These are phyloP conservation scores for Rhinoptilus africanus DNA, from an alignment of 2,113 vertebrate genomes.

Conservation along the genomic window DNA sequence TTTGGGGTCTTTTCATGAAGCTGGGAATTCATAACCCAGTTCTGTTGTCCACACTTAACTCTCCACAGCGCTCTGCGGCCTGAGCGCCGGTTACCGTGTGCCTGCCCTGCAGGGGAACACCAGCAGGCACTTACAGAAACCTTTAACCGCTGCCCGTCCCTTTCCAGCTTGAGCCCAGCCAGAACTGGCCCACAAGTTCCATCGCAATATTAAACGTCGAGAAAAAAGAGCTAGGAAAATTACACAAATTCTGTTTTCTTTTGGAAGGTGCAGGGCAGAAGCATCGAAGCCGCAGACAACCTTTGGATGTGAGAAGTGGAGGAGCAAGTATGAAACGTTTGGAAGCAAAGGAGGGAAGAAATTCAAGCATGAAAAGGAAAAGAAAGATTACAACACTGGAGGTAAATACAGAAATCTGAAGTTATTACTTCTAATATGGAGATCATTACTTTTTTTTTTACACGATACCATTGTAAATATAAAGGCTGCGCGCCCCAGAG, in stretches of 20 bases:
- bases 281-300: background rate
- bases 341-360: background rate
- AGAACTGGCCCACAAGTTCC: background rate
- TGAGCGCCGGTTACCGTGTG: background rate
- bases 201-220: too few species aligned
- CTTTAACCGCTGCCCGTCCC: background rate
- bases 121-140: background rate
- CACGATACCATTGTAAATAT: fast-evolving
- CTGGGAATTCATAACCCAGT: background rate
- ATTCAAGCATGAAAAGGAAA: background rate
- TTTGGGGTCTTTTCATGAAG: background rate
- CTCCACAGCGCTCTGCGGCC: fast-evolving
- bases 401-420: background rate
- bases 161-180: background rate
- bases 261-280: background rate
- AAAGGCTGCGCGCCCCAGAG: background rate
- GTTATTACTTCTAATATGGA: background rate
- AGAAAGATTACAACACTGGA: too few species aligned
- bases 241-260: background rate
- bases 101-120: background rate
- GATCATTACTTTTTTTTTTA: background rate
- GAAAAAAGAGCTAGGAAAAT: background rate
- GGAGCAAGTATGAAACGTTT: background rate
- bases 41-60: background rate
- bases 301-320: background rate